Evolutionary conservation across 2,113 vertebrate species (phyloP), one percentile per base, ranked within the genome.

Genomic region (Gadus macrocephalus): DNA sequence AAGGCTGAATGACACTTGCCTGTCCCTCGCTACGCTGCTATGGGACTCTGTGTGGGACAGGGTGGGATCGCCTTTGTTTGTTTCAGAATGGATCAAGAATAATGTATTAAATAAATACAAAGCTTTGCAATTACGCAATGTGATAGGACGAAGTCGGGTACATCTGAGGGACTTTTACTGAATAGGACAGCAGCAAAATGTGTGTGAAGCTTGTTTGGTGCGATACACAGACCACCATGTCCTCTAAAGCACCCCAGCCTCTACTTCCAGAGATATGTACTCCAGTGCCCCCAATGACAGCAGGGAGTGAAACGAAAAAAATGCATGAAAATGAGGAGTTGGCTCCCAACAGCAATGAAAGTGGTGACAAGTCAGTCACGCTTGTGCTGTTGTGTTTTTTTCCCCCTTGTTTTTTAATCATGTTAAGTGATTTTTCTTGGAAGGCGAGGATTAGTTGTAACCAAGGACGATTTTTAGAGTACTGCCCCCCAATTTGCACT

Each of bases 391-490:
- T 49, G 42, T 49, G 8, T 9, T 49, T 9, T 49, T 49, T 9
- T 9, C 42, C 12, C 31, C 6, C 31, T 35, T 35, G 31, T 49
- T 49, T 62, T 87, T 88, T 87, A 89, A 89, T 91, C 85, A 89
- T 78, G 82, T 82, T 87, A 87, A 90, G 80, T 87, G 86, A 90
- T 85, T 88, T 86, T 90, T 89, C 82, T 85, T 79, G 69, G 72
- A 85, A 82, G 79, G 67, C 69, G 8, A 75, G 83, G 77, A 85
- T 84, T 84, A 84, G 76, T 69, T 74, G 83, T 62, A 60, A 85
- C 74, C 80, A 88, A 91, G 87, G 85, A 84, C 88, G 85, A 81
- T 76, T 75, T 84, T 53, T 75, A 58, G 76, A 71, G 74, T 38
- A 68, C 68, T 14, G 64, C 53, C 9, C 71, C 55, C 66, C 69